phyloP scores from a whole-genome alignment of 2,888 invertebrate species.

The Nomada lathburiana region DNA sequence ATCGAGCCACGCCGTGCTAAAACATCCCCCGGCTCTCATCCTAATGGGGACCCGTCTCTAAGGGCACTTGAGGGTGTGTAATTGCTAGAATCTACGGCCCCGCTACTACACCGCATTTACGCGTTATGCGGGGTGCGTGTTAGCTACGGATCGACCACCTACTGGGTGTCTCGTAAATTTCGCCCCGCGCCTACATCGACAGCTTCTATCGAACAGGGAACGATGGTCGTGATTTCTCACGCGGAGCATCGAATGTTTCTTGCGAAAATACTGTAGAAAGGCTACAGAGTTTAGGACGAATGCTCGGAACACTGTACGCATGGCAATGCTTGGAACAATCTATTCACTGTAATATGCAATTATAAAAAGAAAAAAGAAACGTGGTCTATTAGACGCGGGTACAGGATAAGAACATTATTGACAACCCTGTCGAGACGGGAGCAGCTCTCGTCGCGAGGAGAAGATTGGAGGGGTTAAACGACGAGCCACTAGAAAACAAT shows the following conservation, averaged over 20 bases:
- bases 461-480: constrained; percentile 81
- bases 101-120: constrained; percentile 81
- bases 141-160: constrained; percentile 72
- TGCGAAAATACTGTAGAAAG: not conserved
- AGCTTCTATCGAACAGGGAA: not conserved
- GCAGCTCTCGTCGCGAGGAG: constrained; percentile 58
- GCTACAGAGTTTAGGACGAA: no score
- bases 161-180: constrained; percentile 75
- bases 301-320: no score
- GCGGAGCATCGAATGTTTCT: not conserved
- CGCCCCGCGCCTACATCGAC: not conserved
- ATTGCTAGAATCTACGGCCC: constrained; percentile 84
- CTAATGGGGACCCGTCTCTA: constrained; percentile 83
- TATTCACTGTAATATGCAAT: no score
- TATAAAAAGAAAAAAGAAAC: no score
- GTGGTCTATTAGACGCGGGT: no score
- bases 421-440: constrained; percentile 54
- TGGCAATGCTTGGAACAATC: no score
- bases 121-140: constrained; percentile 77
- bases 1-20: constrained; percentile 77
- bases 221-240: not conserved
- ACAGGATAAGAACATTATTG: constrained; percentile 63
- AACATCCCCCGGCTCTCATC: constrained; percentile 81
- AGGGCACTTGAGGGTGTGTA: constrained; percentile 83
- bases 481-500: constrained; percentile 83